These are phyloP conservation scores for Gallinago solitaria DNA, from an alignment of 2,797 vertebrate genomes.

Conservation along the genomic window DNA sequence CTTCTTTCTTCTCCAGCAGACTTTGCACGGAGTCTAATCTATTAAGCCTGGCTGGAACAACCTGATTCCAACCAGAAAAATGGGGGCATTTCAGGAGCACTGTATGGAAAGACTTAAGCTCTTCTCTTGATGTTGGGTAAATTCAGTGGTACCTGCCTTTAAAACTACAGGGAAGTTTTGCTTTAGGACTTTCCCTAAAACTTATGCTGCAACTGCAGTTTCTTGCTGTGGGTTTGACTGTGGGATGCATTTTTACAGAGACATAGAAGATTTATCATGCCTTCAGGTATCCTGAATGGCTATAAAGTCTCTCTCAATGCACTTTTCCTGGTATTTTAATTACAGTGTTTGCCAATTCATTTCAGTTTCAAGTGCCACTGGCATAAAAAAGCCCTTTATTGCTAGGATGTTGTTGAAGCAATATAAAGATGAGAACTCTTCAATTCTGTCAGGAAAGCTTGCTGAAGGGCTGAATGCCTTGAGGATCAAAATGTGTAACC, in stretches of 20 bases:
- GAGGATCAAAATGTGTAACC: constrained; percentile 2
- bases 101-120: not conserved
- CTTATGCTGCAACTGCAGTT: not conserved
- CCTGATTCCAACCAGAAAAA: not conserved
- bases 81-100: not conserved
- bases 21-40: not conserved
- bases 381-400: not conserved
- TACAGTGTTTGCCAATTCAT: not conserved
- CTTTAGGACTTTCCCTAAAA: not conserved
- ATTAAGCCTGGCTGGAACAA: not conserved
- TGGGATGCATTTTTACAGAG: not conserved
- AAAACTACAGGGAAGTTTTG: not conserved
- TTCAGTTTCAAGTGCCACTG: constrained; percentile 2
- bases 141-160: not conserved
- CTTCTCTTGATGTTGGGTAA: not conserved
- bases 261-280: not conserved
- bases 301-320: not conserved
- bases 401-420: not conserved
- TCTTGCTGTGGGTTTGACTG: not conserved
- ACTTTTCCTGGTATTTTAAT: constrained; percentile 27
- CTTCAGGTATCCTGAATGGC: not conserved
- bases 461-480: not conserved
- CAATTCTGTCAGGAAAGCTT: not conserved
- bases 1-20: not conserved
- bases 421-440: constrained; percentile 5